Conservation (phyloP, 2,113 vertebrate species). For the Potamarius usumacintae region DNA sequence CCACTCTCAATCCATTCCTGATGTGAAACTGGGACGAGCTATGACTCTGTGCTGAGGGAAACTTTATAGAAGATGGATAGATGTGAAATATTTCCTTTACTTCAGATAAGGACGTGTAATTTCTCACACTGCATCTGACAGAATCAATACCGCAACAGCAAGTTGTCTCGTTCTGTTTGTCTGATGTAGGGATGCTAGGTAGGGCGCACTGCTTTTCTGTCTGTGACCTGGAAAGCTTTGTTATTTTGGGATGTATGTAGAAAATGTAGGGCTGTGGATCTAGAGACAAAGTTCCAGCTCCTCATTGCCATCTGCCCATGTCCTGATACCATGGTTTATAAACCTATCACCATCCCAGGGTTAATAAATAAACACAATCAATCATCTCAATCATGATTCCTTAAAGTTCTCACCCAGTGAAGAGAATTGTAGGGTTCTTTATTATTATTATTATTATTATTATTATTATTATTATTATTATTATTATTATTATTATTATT, state of each 20-base stretch:
- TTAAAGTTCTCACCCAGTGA: too few relatives aligned
- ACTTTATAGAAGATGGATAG: constrained; percentile 34
- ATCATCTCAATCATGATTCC: too few relatives aligned
- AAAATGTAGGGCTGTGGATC: constrained; percentile 39
- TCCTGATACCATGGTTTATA: background rate
- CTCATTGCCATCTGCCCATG: constrained; percentile 3
- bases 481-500: too few relatives aligned
- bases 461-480: too few relatives aligned
- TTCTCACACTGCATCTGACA: constrained; percentile 44
- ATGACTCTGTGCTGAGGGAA: too few relatives aligned
- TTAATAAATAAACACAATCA: too few relatives aligned
- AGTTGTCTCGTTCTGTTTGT: constrained; percentile 16
- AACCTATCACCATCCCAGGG: too few relatives aligned
- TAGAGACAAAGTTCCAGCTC: constrained; percentile 49
- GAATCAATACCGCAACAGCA: constrained; percentile 45
- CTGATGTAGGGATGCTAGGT: constrained; percentile 21
- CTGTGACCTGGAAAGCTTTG: constrained; percentile 42
- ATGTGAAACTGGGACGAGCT: constrained; percentile 46
- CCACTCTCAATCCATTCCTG: background rate
- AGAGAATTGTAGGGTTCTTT: too few relatives aligned
- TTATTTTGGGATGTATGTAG: constrained; percentile 41
- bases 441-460: too few relatives aligned
- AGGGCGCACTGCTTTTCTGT: constrained; percentile 22
- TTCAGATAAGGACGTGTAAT: constrained; percentile 47
- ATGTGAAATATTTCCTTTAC: constrained; percentile 30